Percentiles rank a stretch among this genome's conserved stretches.
Conservation (phyloP, 2,888 invertebrate species). For the Empis livida region DNA sequence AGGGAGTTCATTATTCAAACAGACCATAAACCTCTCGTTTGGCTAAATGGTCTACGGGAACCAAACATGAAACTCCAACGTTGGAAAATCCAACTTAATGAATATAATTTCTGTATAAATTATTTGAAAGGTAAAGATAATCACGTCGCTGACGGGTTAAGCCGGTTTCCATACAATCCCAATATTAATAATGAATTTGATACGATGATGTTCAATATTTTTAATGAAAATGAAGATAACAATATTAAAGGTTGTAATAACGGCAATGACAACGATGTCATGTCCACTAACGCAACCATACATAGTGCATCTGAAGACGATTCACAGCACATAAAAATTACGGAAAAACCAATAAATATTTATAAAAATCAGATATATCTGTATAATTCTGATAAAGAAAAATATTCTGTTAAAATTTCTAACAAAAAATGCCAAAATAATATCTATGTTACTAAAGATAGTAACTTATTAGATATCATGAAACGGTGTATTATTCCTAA, state of each 20-base stretch:
- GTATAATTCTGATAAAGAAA: slow-evolving; percentile 1
- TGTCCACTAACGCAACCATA: no score
- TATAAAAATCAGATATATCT: slow-evolving; percentile 9
- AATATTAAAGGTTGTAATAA: not conserved
- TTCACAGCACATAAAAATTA: slow-evolving; percentile 1
- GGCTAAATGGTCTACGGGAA: slow-evolving; percentile 1
- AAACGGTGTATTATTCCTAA: slow-evolving; percentile 5
- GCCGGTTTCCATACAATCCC: not conserved
- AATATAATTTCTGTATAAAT: slow-evolving; percentile 1
- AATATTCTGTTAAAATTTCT: slow-evolving; percentile 4
- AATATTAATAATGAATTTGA: not conserved
- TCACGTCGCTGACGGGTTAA: slow-evolving; percentile 2
- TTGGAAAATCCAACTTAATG: not conserved
- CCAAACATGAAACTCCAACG: not conserved
- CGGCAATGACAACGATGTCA: not conserved
- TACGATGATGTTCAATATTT: not conserved
- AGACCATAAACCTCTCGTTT: slow-evolving; percentile 6
- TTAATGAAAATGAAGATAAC: not conserved
- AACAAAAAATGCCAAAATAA: slow-evolving; percentile 7
- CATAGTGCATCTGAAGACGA: slow-evolving; percentile 5
- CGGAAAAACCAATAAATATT: slow-evolving; percentile 4
- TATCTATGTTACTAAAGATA: not conserved
- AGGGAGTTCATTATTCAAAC: slow-evolving; percentile 6
- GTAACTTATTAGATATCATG: not conserved
- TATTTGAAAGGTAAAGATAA: slow-evolving; percentile 5